Base-by-base conservation (phyloP, 1,140 invertebrate species). In the Drosophila arawakana region DNA sequence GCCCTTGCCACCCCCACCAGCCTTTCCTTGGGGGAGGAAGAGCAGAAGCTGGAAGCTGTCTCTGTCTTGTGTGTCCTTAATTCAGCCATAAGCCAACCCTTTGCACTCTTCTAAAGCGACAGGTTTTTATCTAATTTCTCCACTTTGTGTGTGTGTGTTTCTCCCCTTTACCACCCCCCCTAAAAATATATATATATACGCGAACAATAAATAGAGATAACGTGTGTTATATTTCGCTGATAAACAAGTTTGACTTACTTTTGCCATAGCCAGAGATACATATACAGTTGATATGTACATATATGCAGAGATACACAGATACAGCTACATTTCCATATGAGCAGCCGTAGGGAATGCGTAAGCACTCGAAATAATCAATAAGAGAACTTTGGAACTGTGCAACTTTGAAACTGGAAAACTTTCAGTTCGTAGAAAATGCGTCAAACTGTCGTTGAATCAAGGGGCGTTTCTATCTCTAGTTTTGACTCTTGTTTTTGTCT, bases 41-140 rank as follows among this genome's bases (percentile, higher is more conserved):
- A 49, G 35, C 41, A 21, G 62, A 61, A 49, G 43, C 41, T 50
- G 75, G 47, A 66, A 43, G 70, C 70, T 66, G 60, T n/a, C 39
- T 43, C 47, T 41, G 59, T 60, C 13, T 61, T 49, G 11, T 57
- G 39, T 54, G 59, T 73, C 65, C 60, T 80, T 80, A 78, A 83
- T 83, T 89, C 80, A 90, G 84, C 84, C 44, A 10, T 39, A 41
- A 80, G 47, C 59, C 60, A 66, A 43, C 63, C 67, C 70, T 73
- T 76, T 47, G 61, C 13, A 50, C 47, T 47, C 49, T 5, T 43
- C 15, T 25, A 57, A 49, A 41, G 54, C 77, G 74, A 89, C 78
- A 76, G 77, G 84, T 88, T 74, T 89, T 89, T 81, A 89, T 89
- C 84, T 89, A 89, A 89, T 89, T 89, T 89, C 84, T 89, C 84